Conservation (phyloP, 1,140 invertebrate species). For the Conus ventricosus region DNA sequence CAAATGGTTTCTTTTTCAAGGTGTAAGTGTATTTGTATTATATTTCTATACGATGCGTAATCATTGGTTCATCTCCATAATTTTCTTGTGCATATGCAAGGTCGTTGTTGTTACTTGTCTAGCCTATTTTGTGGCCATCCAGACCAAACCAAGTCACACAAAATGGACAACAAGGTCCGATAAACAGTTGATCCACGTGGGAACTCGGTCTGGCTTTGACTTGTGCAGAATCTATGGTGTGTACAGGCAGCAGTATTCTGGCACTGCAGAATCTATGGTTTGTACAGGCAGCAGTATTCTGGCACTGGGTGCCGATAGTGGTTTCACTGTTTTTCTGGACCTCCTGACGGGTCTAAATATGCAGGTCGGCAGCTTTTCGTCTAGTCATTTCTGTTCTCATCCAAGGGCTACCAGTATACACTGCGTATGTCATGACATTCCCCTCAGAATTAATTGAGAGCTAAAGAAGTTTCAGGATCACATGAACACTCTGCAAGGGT, state of each 20-base stretch:
- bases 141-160: neutral
- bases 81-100: neutral
- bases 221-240: neutral
- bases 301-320: neutral
- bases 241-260: neutral
- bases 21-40: too few species aligned
- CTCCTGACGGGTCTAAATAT: neutral
- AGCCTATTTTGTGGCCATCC: neutral
- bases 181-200: neutral
- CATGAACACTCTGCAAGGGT: neutral
- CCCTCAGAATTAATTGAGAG: too few species aligned
- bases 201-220: neutral
- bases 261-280: neutral
- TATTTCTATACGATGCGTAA: neutral
- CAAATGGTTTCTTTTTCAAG: neutral
- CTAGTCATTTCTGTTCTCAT: neutral
- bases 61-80: neutral
- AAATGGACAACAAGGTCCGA: neutral
- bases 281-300: neutral
- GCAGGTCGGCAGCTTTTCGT: neutral
- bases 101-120: neutral
- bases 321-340: neutral
- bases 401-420: too few species aligned
- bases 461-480: too few species aligned
- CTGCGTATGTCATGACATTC: too few species aligned